phyloP scores from a whole-genome alignment of 2,888 invertebrate species.

The Augochlorella aurata region DNA sequence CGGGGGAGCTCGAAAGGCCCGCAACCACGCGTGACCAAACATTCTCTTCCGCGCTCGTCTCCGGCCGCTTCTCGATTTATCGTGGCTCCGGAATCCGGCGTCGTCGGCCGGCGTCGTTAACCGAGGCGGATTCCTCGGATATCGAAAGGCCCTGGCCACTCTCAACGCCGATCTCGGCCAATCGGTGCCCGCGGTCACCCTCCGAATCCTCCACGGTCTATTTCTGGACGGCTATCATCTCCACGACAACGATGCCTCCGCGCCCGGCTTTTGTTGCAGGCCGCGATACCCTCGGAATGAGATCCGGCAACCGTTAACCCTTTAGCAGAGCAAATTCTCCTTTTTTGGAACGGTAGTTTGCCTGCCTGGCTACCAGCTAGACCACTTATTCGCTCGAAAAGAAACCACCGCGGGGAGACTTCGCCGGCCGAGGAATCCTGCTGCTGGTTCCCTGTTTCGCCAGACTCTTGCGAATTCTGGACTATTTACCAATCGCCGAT shows the following conservation, averaged over 20 bases:
- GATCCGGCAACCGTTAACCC: conserved; percentile 13
- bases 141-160: conserved; percentile 39
- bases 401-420: neutral
- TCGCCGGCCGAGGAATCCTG: neutral
- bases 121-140: conserved; percentile 49
- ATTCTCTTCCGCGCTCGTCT: conserved; percentile 74
- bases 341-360: conserved; percentile 14
- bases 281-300: neutral
- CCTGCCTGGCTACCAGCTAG: neutral
- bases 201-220: conserved; percentile 43
- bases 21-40: conserved; percentile 79
- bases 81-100: conserved; percentile 56
- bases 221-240: conserved; percentile 19
- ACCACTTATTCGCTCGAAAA: neutral
- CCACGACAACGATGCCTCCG: neutral
- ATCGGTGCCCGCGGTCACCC: conserved; percentile 53
- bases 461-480: neutral
- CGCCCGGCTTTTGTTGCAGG: neutral
- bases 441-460: neutral
- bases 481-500: neutral
- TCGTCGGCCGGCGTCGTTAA: conserved; percentile 53
- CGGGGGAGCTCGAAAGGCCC: conserved; percentile 73
- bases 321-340: conserved; percentile 1
- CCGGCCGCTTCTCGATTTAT: conserved; percentile 54
- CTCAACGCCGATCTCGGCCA: neutral